These are phyloP conservation scores for Chirona hameri DNA, from an alignment of 2,888 invertebrate genomes.

Conservation along the genomic window DNA sequence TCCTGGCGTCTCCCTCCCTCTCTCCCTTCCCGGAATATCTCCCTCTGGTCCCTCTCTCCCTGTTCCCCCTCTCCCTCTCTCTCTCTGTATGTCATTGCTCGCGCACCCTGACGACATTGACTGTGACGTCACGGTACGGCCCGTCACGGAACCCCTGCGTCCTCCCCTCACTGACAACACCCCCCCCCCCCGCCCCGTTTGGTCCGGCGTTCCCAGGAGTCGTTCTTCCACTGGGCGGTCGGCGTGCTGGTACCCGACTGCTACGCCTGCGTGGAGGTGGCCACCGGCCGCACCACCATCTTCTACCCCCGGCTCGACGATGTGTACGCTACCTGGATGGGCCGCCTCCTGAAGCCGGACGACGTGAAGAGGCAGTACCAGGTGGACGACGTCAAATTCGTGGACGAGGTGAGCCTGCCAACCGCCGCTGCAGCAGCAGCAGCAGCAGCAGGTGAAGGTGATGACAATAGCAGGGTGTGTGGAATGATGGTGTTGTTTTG, in stretches of 20 bases:
- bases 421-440: too few relatives aligned
- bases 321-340: conserved; percentile 93
- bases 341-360: conserved; percentile 65
- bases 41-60: too few relatives aligned
- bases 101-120: not conserved
- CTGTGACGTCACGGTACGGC: not conserved
- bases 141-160: not conserved
- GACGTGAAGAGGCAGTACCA: conserved; percentile 76
- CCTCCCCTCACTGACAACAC: not conserved
- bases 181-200: not conserved
- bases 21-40: too few relatives aligned
- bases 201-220: conserved; percentile 62
- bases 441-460: too few relatives aligned
- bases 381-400: conserved; percentile 76
- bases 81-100: too few relatives aligned
- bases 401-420: conserved; percentile 68
- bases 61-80: too few relatives aligned
- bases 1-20: too few relatives aligned
- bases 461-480: too few relatives aligned
- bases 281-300: conserved; percentile 63
- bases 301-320: conserved; percentile 83
- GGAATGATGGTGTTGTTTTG: too few relatives aligned
- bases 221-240: conserved; percentile 94
- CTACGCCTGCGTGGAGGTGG: conserved; percentile 76
- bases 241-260: conserved; percentile 91